Evolutionary conservation across 2,888 invertebrate species (phyloP).

Genomic region (Clepsis dumicolana): DNA sequence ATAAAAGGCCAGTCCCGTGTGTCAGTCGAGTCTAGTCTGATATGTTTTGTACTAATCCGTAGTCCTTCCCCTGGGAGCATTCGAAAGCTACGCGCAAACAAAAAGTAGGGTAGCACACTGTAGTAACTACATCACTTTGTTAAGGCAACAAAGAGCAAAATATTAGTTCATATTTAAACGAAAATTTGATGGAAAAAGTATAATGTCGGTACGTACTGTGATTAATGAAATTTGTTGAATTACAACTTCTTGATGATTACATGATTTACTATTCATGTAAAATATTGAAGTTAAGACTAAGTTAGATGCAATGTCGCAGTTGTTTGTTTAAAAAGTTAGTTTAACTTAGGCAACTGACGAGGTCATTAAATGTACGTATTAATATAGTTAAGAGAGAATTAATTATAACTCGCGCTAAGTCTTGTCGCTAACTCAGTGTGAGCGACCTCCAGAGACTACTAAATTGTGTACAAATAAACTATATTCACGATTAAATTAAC

Average conservation of each 20-base stretch:
- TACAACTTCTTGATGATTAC: background rate
- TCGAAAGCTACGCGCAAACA: no score
- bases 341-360: slow-evolving; percentile 3
- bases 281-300: background rate
- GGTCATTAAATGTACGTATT: slow-evolving; percentile 7
- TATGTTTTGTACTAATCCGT: no score
- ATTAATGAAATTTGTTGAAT: no score
- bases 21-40: no score
- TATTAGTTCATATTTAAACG: no score
- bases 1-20: no score
- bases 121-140: no score
- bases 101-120: no score
- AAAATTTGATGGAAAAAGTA: no score
- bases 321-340: slow-evolving; percentile 9
- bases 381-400: slow-evolving; percentile 26
- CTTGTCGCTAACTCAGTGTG: slow-evolving; percentile 15
- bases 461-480: background rate
- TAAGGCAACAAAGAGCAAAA: no score
- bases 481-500: background rate
- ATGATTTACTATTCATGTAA: background rate
- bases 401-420: slow-evolving; percentile 30
- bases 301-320: background rate
- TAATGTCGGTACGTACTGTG: no score
- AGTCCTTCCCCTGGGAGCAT: no score
- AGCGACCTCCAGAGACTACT: slow-evolving; percentile 13